Percentiles rank a stretch among this genome's conserved stretches.
These are phyloP conservation scores for Siderastrea radians DNA, from an alignment of 92 coral and sea anemone genomes.

Conservation along the genomic window DNA sequence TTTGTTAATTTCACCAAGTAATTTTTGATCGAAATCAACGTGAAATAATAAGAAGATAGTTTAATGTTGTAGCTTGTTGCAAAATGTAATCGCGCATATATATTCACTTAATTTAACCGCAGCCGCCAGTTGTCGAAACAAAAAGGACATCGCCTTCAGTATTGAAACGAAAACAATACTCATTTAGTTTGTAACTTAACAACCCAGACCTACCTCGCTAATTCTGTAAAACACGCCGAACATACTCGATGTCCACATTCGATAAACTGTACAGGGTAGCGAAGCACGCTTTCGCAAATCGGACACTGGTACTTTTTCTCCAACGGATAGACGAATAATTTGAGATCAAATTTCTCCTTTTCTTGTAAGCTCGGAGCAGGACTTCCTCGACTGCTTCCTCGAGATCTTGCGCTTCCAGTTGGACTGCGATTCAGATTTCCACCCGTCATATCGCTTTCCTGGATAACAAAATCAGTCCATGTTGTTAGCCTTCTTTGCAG, in stretches of 20 bases:
- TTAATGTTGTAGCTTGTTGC: neutral
- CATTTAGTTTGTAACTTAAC: neutral
- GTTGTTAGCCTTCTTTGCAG: neutral
- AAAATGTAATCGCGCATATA: neutral
- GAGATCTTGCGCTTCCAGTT: constrained; percentile 78
- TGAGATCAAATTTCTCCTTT: constrained; percentile 28
- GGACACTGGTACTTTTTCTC: constrained; percentile 91
- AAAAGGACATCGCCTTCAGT: constrained; percentile 8
- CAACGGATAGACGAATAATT: constrained; percentile 83
- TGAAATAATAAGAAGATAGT: neutral
- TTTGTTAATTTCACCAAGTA: neutral
- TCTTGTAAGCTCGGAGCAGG: constrained; percentile 67
- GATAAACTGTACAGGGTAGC: constrained; percentile 82
- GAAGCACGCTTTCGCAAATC: constrained; percentile 83
- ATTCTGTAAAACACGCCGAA: constrained; percentile 78
- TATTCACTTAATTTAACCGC: constrained; percentile 1
- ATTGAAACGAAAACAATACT: neutral
- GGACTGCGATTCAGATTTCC: constrained; percentile 76
- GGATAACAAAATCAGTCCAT: constrained; percentile 9
- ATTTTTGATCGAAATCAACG: constrained; percentile 4
- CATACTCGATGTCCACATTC: constrained; percentile 94
- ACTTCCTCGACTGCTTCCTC: constrained; percentile 70
- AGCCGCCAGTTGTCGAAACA: neutral
- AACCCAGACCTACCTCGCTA: constrained; percentile 54
- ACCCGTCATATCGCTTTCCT: constrained; percentile 81